Conservation (phyloP, 2,888 invertebrate genomes). For the Dioctria linearis region DNA sequence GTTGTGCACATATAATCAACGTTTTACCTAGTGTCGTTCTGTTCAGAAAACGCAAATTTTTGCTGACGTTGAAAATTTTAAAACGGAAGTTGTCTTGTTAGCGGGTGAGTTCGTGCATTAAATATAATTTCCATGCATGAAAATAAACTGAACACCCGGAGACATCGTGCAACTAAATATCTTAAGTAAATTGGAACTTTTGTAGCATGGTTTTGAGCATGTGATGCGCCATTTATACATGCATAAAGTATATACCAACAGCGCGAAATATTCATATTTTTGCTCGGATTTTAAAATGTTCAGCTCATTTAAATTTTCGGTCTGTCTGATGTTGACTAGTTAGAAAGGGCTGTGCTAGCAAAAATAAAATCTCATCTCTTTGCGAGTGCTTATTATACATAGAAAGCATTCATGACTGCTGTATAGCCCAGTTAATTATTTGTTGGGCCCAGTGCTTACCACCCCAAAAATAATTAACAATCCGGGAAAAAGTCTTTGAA, state of each 20-base stretch:
- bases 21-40: neutral
- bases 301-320: neutral
- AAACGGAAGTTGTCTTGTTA: conserved; percentile 1
- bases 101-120: neutral
- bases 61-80: neutral
- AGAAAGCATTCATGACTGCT: conserved; percentile 3
- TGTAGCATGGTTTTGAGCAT: neutral
- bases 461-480: conserved; percentile 37
- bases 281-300: neutral
- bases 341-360: conserved; percentile 13
- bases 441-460: conserved; percentile 4
- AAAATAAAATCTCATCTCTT: conserved; percentile 14
- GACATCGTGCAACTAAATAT: neutral
- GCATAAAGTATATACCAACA: neutral
- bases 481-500: conserved; percentile 37
- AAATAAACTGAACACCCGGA: neutral
- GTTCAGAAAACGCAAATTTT: neutral
- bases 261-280: neutral
- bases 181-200: neutral
- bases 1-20: too few species aligned
- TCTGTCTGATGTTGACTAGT: neutral
- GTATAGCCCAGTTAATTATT: conserved; percentile 29
- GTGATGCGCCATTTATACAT: neutral
- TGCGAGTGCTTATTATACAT: neutral
- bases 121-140: conserved; percentile 5